A percentile compares a stretch with the other conserved stretches of the same genome.
Conservation (phyloP, 2,797 vertebrate genomes). For the Hephaestus fuliginosus region DNA sequence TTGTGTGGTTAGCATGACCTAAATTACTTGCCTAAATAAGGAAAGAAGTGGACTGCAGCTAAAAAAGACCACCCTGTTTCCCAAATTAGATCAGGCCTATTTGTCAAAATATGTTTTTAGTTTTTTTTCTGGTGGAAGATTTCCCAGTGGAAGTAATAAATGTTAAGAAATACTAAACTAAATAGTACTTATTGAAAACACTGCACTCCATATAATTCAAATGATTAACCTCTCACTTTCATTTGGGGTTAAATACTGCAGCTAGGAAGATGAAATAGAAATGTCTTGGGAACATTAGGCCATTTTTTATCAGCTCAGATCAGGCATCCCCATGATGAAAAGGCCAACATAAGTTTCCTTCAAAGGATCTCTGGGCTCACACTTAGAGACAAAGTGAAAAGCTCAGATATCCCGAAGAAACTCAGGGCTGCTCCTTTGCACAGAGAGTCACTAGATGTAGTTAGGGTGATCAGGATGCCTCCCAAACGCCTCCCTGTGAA, state of each 20-base stretch:
- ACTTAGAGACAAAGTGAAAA: not conserved
- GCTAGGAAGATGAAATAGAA: slow-evolving; percentile 1
- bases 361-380: not conserved
- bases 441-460: not conserved
- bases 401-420: not conserved
- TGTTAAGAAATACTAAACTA: not conserved
- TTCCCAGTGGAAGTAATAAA: not conserved
- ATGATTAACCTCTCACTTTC: not conserved
- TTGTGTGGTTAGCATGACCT: not conserved
- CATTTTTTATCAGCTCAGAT: not conserved
- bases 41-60: not conserved
- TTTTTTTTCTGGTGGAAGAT: not conserved
- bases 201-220: not conserved
- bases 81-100: not conserved
- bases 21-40: not conserved
- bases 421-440: not conserved
- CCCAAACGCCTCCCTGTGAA: not conserved
- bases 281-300: not conserved
- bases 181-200: not conserved
- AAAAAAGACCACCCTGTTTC: not conserved
- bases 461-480: slow-evolving; percentile 22
- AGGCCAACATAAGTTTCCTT: slow-evolving; percentile 2
- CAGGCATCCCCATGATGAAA: slow-evolving; percentile 11
- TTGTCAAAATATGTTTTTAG: not conserved
- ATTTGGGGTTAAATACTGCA: not conserved